These are phyloP conservation scores for Microplitis demolitor DNA, from an alignment of 1,140 invertebrate species.

Conservation along the genomic window DNA sequence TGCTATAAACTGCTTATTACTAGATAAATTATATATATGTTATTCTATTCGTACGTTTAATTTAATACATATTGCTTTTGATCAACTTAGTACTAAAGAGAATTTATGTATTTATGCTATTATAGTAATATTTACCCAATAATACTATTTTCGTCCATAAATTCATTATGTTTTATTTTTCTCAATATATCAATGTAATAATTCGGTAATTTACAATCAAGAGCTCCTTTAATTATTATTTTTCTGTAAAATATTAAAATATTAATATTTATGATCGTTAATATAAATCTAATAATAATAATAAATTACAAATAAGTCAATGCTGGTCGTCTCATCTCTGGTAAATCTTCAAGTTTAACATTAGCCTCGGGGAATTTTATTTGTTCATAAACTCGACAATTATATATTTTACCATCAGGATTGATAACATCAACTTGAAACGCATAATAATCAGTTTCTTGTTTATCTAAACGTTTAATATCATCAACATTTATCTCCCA, in stretches of 20 bases:
- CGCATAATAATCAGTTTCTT: slow-evolving; percentile 79
- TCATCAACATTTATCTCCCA: slow-evolving; percentile 75
- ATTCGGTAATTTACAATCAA: too few species aligned
- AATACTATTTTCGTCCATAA: neutral
- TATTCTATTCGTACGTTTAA: too few species aligned
- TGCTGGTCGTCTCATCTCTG: neutral
- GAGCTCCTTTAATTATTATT: too few species aligned
- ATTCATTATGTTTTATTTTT: neutral
- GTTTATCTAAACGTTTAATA: slow-evolving; percentile 69
- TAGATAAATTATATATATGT: too few species aligned
- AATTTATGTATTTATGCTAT: too few species aligned
- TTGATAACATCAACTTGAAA: slow-evolving; percentile 67
- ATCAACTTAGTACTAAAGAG: too few species aligned
- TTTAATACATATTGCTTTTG: too few species aligned
- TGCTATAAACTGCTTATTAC: too few species aligned
- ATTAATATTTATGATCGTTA: too few species aligned
- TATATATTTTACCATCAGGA: slow-evolving; percentile 57
- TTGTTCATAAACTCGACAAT: slow-evolving; percentile 74
- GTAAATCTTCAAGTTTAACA: neutral
- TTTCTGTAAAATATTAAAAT: too few species aligned
- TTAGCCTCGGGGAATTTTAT: slow-evolving; percentile 54
- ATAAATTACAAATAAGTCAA: neutral
- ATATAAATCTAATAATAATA: neutral
- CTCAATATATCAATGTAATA: neutral
- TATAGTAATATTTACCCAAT: too few species aligned